phyloP scores from a whole-genome alignment of 2,113 vertebrate species.

The Pomatorhinus ruficollis region DNA sequence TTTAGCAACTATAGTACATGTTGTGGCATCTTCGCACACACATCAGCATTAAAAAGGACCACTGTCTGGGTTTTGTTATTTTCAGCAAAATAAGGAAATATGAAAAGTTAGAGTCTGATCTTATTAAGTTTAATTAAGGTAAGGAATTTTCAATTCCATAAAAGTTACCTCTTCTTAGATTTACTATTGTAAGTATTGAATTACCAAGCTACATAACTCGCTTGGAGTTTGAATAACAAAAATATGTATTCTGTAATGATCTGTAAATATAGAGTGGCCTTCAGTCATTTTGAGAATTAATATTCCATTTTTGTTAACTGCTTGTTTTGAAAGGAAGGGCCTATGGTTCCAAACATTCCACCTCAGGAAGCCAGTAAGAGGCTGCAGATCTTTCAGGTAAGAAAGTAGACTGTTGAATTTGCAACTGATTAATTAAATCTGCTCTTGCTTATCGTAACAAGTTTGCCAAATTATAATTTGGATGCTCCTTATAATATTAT shows the following conservation, averaged over 20 bases:
- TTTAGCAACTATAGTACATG: neutral
- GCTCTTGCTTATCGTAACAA: neutral
- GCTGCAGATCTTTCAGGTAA: slow-evolving; percentile 82
- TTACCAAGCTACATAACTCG: neutral
- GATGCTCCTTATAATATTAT: neutral
- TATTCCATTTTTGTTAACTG: neutral
- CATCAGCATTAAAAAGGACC: neutral
- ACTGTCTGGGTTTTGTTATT: neutral
- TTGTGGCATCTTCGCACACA: neutral
- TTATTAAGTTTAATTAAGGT: neutral
- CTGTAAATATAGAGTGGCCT: neutral
- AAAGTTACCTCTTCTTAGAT: neutral
- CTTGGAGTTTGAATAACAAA: neutral
- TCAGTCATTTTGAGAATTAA: neutral
- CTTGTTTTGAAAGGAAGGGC: slow-evolving; percentile 80
- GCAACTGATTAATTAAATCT: neutral
- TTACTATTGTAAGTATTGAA: neutral
- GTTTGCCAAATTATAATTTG: neutral
- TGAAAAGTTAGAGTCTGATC: neutral
- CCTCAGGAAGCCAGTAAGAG: slow-evolving; percentile 85
- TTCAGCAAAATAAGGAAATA: neutral
- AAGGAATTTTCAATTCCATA: neutral
- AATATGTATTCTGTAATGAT: neutral
- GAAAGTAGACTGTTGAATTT: neutral
- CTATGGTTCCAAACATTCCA: slow-evolving; percentile 81